phyloP scores from a whole-genome alignment of 2,113 vertebrate genomes.

The Canis aureus region DNA sequence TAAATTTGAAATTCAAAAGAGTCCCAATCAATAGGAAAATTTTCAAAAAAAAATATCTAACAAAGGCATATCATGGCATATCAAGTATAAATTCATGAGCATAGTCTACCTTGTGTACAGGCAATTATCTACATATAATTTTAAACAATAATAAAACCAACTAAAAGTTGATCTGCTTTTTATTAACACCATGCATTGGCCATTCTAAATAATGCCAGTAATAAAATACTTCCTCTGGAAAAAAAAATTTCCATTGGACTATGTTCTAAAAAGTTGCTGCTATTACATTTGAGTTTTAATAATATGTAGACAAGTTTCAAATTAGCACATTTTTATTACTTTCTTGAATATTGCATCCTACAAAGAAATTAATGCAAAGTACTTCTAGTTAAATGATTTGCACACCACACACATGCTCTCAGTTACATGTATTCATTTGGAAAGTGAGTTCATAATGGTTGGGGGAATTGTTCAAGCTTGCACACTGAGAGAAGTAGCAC shows the following conservation, averaged over 20 bases:
- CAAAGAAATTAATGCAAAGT: neutral
- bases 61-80: too few relatives aligned
- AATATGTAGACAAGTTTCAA: neutral
- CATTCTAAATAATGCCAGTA: conserved; percentile 1
- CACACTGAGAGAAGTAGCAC: neutral
- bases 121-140: neutral
- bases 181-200: neutral
- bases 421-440: neutral
- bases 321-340: conserved; percentile 47
- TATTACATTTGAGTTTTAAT: conserved; percentile 41
- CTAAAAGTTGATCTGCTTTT: neutral
- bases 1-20: neutral
- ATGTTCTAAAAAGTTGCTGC: conserved; percentile 39
- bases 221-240: neutral
- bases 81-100: neutral
- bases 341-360: conserved; percentile 13
- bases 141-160: conserved; percentile 12
- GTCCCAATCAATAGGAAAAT: neutral
- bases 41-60: neutral
- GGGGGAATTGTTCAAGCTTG: neutral
- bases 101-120: accelerated
- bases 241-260: neutral
- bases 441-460: neutral
- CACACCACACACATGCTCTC: neutral
- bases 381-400: neutral